Base-by-base conservation (phyloP, 2,888 invertebrate genomes). In the Blastobasis adustella region DNA sequence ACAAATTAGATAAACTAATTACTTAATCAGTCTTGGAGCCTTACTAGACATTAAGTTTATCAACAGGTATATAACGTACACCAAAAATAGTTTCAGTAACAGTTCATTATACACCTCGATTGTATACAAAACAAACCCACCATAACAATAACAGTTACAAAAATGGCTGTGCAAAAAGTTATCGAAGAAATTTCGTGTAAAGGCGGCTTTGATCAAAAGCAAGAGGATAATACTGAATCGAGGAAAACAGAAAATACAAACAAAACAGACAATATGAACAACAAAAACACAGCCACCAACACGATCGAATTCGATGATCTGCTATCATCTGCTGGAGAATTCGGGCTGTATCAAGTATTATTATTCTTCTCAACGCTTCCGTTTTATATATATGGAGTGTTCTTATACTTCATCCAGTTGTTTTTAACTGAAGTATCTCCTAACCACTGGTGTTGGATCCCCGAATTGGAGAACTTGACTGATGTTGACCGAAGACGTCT, bases 381-480 rank as follows among this genome's bases (percentile, higher is more conserved):
- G 1, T 76, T 74, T 53, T 73, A 71, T 55, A 52, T 66, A 4
- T 76, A 63, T 47, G 71, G 71, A 38, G 69, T 65, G 0, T 69
- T 69, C 47, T 62, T 66, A 0, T 76, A 75, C 54, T 76, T 66
- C 55, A 57, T 67, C 0, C 76, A 76, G 52, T 56, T 75, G 47
- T 75, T 76, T 47, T 63, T 76, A 45, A 76, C 76, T 4, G 75
- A 76, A 59, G 66, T 70, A 0, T 69, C 76, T 5, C 65, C 69
- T 1, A 70, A 75, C 50, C 69, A 73, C 54, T 76, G 76, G 76
- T 76, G 76, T 51, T 59, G 61, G 58, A 66, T 76, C 10, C 74
- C 76, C 0, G 72, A 69, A 45, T 48, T 76, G 44, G 67, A 62
- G 52, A 74, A 76, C 50, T 50, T 76, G 10, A 74, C 71, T 36